A percentile compares a stretch with the other conserved stretches of the same genome.
These are phyloP conservation scores for Artibeus lituratus DNA, from an alignment of 2,797 vertebrate species.

Conservation along the genomic window DNA sequence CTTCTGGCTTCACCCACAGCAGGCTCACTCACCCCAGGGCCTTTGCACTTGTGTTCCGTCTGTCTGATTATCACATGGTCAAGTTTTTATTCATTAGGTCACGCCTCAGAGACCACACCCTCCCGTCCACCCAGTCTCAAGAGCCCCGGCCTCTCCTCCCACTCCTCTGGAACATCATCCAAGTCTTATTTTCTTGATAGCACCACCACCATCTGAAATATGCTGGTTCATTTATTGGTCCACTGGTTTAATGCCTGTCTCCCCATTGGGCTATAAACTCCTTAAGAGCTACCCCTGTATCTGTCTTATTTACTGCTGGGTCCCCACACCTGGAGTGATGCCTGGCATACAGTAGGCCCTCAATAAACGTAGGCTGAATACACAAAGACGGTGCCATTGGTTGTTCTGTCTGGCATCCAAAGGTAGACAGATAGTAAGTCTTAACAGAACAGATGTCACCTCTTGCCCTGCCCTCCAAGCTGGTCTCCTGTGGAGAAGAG, in stretches of 20 bases:
- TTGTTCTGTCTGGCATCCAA: background rate
- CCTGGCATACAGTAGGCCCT: background rate
- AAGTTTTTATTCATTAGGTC: background rate
- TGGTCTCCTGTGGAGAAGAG: background rate
- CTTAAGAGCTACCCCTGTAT: background rate
- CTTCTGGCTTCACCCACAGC: background rate
- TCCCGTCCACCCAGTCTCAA: too few relatives aligned
- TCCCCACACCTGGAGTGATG: too few relatives aligned
- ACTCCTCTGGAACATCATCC: background rate
- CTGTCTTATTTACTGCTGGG: background rate
- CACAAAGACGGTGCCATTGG: background rate
- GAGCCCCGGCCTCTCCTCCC: background rate
- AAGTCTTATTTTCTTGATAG: background rate
- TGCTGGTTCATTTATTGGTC: background rate
- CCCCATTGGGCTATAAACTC: background rate
- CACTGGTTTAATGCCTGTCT: background rate
- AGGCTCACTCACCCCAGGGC: background rate
- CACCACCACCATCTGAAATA: background rate
- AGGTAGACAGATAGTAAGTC: background rate
- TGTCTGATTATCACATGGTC: background rate
- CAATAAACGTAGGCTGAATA: accelerated
- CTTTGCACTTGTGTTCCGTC: background rate
- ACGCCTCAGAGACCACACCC: background rate
- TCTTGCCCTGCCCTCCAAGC: background rate
- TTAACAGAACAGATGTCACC: background rate